phyloP scores from a whole-genome alignment of 1,140 invertebrate genomes.

The Bemisia tabaci region DNA sequence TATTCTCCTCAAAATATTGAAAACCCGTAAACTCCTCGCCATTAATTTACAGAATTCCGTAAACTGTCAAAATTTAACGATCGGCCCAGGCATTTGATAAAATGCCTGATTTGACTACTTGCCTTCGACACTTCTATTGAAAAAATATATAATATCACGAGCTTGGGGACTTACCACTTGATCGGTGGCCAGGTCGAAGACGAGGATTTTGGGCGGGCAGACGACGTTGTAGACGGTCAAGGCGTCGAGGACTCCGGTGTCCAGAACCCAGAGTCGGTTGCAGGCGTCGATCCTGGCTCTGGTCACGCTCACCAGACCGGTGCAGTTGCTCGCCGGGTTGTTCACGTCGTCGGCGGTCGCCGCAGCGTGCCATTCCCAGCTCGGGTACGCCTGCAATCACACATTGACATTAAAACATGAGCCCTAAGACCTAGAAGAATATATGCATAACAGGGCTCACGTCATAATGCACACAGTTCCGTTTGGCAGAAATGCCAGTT shows the following conservation, averaged over 20 bases:
- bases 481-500: too few species aligned
- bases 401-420: not conserved
- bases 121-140: not conserved
- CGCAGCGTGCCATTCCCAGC: conserved; percentile 60
- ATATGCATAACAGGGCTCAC: too few species aligned
- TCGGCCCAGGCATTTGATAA: not conserved
- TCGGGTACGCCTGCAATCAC: conserved; percentile 48
- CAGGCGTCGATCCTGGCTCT: conserved; percentile 53
- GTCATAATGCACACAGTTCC: too few species aligned
- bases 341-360: conserved; percentile 30
- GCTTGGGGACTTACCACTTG: conserved; percentile 34
- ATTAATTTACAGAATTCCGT: not conserved
- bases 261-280: conserved; percentile 56
- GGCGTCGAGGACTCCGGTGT: conserved; percentile 55
- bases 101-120: not conserved
- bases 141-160: not conserved
- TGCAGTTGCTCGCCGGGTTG: conserved; percentile 48
- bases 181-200: conserved; percentile 57
- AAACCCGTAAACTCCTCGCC: not conserved
- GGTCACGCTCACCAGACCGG: conserved; percentile 61
- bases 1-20: not conserved
- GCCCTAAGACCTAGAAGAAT: too few species aligned
- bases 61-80: too few species aligned
- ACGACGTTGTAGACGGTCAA: conserved; percentile 55
- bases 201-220: conserved; percentile 60